Evolutionary conservation across 30 jellyfish, hydroid and myxozoan species (phyloP).

Genomic region (Aurelia aurita complex sp. Pacific): DNA sequence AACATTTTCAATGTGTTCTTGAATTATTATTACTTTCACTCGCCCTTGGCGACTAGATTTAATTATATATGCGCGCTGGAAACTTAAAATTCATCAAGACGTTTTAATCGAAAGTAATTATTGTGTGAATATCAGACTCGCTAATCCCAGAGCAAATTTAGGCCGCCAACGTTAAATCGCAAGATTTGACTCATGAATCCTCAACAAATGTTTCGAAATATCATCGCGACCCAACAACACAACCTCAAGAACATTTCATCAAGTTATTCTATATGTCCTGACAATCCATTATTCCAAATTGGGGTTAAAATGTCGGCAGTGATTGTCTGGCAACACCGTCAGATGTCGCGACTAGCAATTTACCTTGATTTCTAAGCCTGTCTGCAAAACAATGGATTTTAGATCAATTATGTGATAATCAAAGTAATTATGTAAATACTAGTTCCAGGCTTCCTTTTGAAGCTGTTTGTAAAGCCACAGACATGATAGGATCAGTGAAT

Average conservation of each 20-base stretch:
- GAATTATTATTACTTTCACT: constrained; percentile 59
- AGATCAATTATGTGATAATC: constrained; percentile 54
- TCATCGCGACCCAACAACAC: neutral
- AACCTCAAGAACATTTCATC: constrained; percentile 11
- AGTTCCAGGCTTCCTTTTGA: constrained; percentile 31
- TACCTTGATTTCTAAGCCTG: constrained; percentile 27
- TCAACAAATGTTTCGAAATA: constrained; percentile 47
- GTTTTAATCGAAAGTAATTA: constrained; percentile 68
- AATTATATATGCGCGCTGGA: constrained; percentile 57
- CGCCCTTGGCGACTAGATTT: constrained; percentile 79
- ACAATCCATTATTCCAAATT: neutral
- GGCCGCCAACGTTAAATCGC: constrained; percentile 62
- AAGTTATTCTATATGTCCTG: neutral
- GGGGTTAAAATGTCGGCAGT: constrained; percentile 14
- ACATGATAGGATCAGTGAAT: no score
- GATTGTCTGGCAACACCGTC: constrained; percentile 18
- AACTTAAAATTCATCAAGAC: constrained; percentile 56
- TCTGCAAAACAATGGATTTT: constrained; percentile 31
- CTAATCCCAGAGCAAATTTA: constrained; percentile 59
- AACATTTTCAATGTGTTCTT: constrained; percentile 39
- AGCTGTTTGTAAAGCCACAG: no score
- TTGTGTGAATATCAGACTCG: constrained; percentile 57
- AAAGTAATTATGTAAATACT: constrained; percentile 11
- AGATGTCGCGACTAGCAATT: constrained; percentile 52
- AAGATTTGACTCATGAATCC: constrained; percentile 38